Evolutionary conservation across 2,797 vertebrate genomes (phyloP), one percentile per base, ranked within the genome.

Genomic region (Gymnopithys bicolor): DNA sequence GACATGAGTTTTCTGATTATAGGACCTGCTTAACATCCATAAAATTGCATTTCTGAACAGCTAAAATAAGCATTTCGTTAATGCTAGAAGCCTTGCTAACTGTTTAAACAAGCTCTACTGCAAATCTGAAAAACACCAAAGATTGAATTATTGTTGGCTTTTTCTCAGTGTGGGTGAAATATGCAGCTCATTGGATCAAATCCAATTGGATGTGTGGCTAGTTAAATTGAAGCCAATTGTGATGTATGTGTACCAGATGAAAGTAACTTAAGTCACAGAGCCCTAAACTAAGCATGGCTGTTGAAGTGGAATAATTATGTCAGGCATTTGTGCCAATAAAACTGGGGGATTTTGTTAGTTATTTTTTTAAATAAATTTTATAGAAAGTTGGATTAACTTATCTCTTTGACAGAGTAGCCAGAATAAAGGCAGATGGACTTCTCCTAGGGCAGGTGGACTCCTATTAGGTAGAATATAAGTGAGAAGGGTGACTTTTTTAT

Each of bases 211-310:
- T 66, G 71, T 81, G 82, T 63, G 89, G 87, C 73, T 69, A 46
- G 79, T 43, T 73, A 90, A 92, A 91, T 13, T 84, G 84, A 94
- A 95, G 63, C 58, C 84, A 95, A 91, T 70, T 95, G 73, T 18
- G 5, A 85, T 71, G 66, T 62, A 52, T 88, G 69, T 15, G 28
- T 46, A 86, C 68, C 79, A 95, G 76, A 92, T 88, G 87, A 92
- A 91, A 94, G 84, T 22, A 83, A 91, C 49, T 58, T 17, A 77
- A 85, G 53, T 84, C 79, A 62, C 32, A 58, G 23, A 48, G 30
- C 37, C 55, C 33, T 69, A 41, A 94, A 41, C 52, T 53, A 84
- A 92, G 73, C 52, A 69, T 10, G 22, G 39, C 25, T 73, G 55
- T 71, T 94, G 51, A 82, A 87, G 45, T 60, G 52, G 67, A 96